Evolutionary conservation across 2,888 invertebrate genomes (phyloP).

Genomic region (Drosophila meridionalis): DNA sequence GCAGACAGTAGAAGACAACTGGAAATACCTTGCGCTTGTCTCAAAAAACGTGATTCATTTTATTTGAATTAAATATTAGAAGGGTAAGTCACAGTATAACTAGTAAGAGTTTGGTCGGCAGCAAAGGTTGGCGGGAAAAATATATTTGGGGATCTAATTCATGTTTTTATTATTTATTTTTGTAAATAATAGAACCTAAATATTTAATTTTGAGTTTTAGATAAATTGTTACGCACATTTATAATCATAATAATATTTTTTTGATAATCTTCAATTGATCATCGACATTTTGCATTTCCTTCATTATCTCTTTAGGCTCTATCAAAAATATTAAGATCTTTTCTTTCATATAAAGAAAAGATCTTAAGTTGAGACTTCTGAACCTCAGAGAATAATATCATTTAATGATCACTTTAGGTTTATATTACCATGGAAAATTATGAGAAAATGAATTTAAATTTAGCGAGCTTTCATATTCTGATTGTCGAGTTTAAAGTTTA

Average conservation of each 20-base stretch:
- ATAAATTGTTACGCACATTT: not conserved
- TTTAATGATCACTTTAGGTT: not conserved
- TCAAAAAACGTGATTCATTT: constrained; percentile 23
- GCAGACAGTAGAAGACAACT: constrained; percentile 3
- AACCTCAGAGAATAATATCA: not conserved
- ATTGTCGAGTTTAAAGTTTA: not conserved
- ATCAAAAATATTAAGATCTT: not conserved
- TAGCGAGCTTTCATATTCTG: not conserved
- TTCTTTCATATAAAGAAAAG: not conserved
- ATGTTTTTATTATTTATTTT: too few relatives aligned
- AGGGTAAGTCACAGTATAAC: not conserved
- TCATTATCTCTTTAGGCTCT: not conserved
- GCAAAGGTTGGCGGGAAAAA: not conserved
- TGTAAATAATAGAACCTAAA: not conserved
- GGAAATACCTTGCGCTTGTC: constrained; percentile 27
- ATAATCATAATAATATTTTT: not conserved
- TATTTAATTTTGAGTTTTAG: too few relatives aligned
- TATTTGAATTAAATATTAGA: not conserved
- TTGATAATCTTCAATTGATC: not conserved
- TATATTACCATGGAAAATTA: not conserved
- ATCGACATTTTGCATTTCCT: not conserved
- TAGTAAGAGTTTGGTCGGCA: not conserved
- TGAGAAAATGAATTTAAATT: not conserved
- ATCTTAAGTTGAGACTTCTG: not conserved
- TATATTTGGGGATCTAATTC: not conserved